Conservation (phyloP, 2,888 invertebrate genomes). For the Euplexia lucipara region DNA sequence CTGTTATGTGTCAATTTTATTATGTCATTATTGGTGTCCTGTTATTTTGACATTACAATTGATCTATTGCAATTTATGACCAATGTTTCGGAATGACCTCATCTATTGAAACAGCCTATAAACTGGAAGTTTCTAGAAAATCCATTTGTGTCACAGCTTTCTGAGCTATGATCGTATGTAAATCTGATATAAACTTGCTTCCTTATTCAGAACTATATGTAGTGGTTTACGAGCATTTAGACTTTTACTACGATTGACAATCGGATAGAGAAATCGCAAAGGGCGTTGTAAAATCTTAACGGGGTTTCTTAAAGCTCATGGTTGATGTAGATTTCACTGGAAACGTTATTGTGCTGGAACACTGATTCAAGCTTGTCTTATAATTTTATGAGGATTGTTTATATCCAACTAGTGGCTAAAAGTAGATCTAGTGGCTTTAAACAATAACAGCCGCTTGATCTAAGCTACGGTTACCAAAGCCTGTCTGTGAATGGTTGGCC, state of each 20-base stretch:
- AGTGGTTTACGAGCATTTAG: slow-evolving; percentile 46
- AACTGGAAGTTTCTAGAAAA: slow-evolving; percentile 40
- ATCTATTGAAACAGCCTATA: slow-evolving; percentile 33
- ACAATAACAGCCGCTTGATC: no score
- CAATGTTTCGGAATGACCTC: slow-evolving; percentile 23
- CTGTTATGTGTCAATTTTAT: neutral
- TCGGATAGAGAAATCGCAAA: slow-evolving; percentile 49
- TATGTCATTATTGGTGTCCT: slow-evolving; percentile 7
- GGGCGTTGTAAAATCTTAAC: slow-evolving; percentile 49
- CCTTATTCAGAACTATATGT: slow-evolving; percentile 50
- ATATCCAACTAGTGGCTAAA: neutral
- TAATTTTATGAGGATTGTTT: slow-evolving; percentile 2
- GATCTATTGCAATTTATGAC: slow-evolving; percentile 18
- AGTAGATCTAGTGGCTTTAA: no score
- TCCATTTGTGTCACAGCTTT: slow-evolving; percentile 44
- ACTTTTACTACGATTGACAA: slow-evolving; percentile 58
- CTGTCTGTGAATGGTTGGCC: no score
- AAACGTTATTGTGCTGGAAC: slow-evolving; percentile 12
- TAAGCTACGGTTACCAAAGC: no score
- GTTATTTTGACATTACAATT: neutral
- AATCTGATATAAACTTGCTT: slow-evolving; percentile 47
- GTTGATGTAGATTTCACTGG: slow-evolving; percentile 28
- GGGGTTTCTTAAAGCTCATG: slow-evolving; percentile 20
- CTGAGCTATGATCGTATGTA: slow-evolving; percentile 36
- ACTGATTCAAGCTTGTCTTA: slow-evolving; percentile 1